Percentiles rank a stretch among this genome's conserved stretches.
These are phyloP conservation scores for Cataglyphis cursor DNA, from an alignment of 2,888 invertebrate species.

Conservation along the genomic window DNA sequence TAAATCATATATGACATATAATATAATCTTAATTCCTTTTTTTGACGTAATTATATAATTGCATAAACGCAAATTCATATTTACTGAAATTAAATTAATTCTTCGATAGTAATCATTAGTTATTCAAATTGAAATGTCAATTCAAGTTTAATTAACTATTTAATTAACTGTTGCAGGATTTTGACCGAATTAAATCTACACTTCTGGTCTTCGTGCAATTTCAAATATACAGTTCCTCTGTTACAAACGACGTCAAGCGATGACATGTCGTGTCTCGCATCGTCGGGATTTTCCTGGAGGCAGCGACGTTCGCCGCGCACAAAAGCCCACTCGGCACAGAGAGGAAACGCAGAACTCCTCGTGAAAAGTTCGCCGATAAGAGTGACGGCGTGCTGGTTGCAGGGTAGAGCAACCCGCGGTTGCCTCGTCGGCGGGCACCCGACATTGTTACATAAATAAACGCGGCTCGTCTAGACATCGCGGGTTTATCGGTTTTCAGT, in stretches of 20 bases:
- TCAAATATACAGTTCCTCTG: not conserved
- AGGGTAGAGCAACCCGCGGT: conserved; percentile 28
- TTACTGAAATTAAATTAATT: not conserved
- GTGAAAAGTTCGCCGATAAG: conserved; percentile 70
- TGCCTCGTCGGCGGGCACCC: conserved; percentile 47
- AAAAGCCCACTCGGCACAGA: conserved; percentile 50
- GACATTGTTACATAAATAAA: conserved; percentile 77
- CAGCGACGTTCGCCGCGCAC: conserved; percentile 58
- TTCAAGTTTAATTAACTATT: not conserved
- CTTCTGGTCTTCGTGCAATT: not conserved
- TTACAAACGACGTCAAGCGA: conserved; percentile 20
- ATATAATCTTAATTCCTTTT: no score
- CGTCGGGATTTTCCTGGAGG: conserved; percentile 48
- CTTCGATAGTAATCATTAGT: not conserved
- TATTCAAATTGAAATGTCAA: not conserved
- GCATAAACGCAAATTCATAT: not conserved
- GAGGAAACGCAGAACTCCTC: conserved; percentile 51
- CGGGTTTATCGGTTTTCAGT: conserved; percentile 77
- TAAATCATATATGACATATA: not conserved
- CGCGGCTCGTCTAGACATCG: conserved; percentile 75
- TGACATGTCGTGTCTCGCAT: conserved; percentile 45
- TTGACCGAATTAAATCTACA: not conserved
- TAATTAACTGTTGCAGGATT: not conserved
- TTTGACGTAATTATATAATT: not conserved
- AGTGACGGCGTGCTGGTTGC: conserved; percentile 10